Evolutionary conservation across 1,140 invertebrate species (phyloP).

Genomic region (Orius insidiosus): DNA sequence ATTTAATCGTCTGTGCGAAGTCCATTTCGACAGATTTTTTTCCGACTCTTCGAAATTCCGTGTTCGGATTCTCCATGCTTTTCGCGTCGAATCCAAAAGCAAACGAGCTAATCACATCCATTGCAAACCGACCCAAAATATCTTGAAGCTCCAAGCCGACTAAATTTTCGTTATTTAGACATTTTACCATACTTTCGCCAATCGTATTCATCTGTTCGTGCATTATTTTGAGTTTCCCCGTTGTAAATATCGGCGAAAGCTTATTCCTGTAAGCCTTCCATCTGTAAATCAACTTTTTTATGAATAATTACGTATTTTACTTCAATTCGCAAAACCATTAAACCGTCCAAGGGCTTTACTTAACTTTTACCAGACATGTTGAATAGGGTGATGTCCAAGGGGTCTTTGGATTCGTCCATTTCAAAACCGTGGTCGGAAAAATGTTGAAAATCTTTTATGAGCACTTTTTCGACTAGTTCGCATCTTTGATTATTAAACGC

Average conservation of each 20-base stretch:
- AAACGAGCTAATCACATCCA: conserved; percentile 24
- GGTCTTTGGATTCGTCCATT: conserved; percentile 14
- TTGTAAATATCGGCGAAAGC: conserved; percentile 42
- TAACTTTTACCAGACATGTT: conserved; percentile 22
- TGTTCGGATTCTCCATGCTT: background rate
- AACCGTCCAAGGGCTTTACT: too few species aligned
- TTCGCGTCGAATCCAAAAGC: conserved; percentile 29
- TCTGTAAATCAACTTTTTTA: too few species aligned
- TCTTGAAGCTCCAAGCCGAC: background rate
- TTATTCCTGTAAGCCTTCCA: conserved; percentile 41
- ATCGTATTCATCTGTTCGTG: background rate
- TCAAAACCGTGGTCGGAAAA: conserved; percentile 21
- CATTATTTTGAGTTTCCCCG: conserved; percentile 29
- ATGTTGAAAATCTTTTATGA: conserved; percentile 25
- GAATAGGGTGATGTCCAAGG: conserved; percentile 5
- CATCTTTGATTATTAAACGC: conserved; percentile 32
- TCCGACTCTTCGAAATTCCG: background rate
- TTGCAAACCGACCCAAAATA: background rate
- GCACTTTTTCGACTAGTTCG: conserved; percentile 28
- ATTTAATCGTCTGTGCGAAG: background rate
- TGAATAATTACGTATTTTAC: too few species aligned
- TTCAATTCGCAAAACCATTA: too few species aligned
- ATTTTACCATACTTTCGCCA: background rate
- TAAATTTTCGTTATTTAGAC: background rate
- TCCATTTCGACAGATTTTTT: background rate